These are phyloP conservation scores for Phoeniculus purpureus DNA, from an alignment of 2,797 vertebrate species.

Conservation along the genomic window DNA sequence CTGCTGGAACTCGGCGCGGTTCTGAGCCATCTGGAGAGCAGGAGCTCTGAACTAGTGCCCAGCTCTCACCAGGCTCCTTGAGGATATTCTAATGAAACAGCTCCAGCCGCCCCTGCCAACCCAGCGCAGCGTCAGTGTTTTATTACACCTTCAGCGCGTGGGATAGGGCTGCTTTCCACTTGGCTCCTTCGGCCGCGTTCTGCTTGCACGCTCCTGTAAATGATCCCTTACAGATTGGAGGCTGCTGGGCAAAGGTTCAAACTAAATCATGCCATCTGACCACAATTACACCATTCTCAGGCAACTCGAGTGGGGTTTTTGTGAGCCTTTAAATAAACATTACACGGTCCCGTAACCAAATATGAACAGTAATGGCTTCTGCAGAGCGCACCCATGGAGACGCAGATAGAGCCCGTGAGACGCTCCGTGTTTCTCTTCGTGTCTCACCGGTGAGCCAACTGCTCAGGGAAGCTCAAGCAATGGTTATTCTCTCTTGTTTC, in stretches of 20 bases:
- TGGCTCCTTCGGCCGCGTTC: slow-evolving; percentile 10
- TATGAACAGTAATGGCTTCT: not conserved
- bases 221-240: slow-evolving; percentile 42
- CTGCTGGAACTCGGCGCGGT: not conserved
- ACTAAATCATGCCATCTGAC: slow-evolving; percentile 52
- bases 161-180: slow-evolving; percentile 48
- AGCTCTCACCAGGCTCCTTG: not conserved
- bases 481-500: not conserved
- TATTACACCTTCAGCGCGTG: slow-evolving; percentile 50
- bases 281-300: slow-evolving; percentile 53
- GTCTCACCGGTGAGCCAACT: not conserved
- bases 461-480: not conserved
- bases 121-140: not conserved
- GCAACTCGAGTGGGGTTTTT: slow-evolving; percentile 9
- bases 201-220: slow-evolving; percentile 60
- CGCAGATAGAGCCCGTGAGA: not conserved
- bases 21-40: slow-evolving; percentile 27
- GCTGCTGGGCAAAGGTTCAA: slow-evolving; percentile 45
- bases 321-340: slow-evolving; percentile 28
- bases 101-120: slow-evolving; percentile 44
- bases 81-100: not conserved
- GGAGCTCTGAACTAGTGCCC: slow-evolving; percentile 33
- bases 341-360: slow-evolving; percentile 9
- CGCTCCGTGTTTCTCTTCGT: not conserved
- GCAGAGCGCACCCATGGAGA: not conserved